Base-by-base conservation (phyloP, 2,888 invertebrate genomes). In the Tachystola acroxantha region DNA sequence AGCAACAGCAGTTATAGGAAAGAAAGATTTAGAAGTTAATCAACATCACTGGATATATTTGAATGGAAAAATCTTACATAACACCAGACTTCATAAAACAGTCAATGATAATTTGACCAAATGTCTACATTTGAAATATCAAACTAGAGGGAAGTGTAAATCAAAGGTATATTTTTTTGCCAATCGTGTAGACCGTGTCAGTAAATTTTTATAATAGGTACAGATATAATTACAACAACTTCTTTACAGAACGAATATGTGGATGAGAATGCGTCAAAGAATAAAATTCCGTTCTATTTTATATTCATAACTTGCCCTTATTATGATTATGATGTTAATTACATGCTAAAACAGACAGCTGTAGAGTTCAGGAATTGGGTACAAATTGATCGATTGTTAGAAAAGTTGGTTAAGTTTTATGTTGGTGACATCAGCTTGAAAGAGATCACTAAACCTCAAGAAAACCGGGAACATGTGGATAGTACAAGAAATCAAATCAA, bases 41-140 rank as follows among this genome's bases (percentile, higher is more conserved):
- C 50, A 46, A 31, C 63, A 87, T 12, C 91, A 92, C 53, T 91
- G 89, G 72, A 72, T 94, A 31, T 94, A 89, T 67, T 77, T 94
- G 3, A 94, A 94, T 72, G 89, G 88, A 47, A 79, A 89, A 46
- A 80, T 85, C 27, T 63, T 93, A 2, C 48, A 70, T 32, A 88
- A 86, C 40, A 79, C 86, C 22, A 87, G 82, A 64, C 36, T 85
- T 10, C 65, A 80, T 43, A 66, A 67, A 39, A 48, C 67, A 25
- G 28, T 81, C 1, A 62, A 74, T 45, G 48, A 53, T 5, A 44
- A 48, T 34, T 51, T 82, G n/a, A 51, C 37, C 22, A 74, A 65
- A 36, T 11, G 32, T 36, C 27, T 49, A 4, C 16, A 20, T 19
- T 30, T 42, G 7, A 64, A 46, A 33, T 37, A 29, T 12, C 7